Base-by-base conservation (phyloP, 2,113 vertebrate species). In the Zosterops hypoxanthus region DNA sequence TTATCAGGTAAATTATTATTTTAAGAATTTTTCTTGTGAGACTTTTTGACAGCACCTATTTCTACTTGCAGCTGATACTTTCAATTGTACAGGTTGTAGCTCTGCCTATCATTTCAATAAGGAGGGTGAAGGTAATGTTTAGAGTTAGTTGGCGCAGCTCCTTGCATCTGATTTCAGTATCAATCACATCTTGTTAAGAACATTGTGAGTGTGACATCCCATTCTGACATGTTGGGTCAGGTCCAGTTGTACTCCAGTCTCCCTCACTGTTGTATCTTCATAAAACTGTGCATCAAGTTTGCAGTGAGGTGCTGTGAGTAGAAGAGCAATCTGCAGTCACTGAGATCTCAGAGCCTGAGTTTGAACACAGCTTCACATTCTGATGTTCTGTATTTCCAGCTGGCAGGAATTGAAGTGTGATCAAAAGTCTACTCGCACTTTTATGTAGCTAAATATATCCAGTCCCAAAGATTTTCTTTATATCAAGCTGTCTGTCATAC, bases 1-100 rank as follows among this genome's bases (percentile, higher is more conserved):
- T 99, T 92, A 99, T 99, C 98, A 99, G 99, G 99, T 99, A 97
- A 98, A 94, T 92, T 84, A 94, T 86, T 66, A 63, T 92, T 89
- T 89, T 70, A 88, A 93, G 42, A 63, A 5, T 73, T 84, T 83
- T 68, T 79, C 39, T 80, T 31, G 33, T 76, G 79, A 64, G 47
- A 33, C 68, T 90, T 75, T 68, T 44, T 88, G 82, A 50, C 65
- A 69, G 34, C 78, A 84, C 31, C 50, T 77, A 7, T 84, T 94
- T 75, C 20, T 75, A 39, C 42, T 81, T 91, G 88, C 52, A 86
- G 57, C 60, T 87, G 41, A 42, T 68, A 23, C 59, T 90, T 94
- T 12, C 50, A 42, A 73, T 86, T 82, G 79, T 59, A 52, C 49
- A 70, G 28, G 29, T 83, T 86, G 72, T 89, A 94, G 22, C 34